A percentile compares a stretch with the other conserved stretches of the same genome.
These are phyloP conservation scores for Leptoclinus maculatus DNA, from an alignment of 2,797 vertebrate species.

Conservation along the genomic window DNA sequence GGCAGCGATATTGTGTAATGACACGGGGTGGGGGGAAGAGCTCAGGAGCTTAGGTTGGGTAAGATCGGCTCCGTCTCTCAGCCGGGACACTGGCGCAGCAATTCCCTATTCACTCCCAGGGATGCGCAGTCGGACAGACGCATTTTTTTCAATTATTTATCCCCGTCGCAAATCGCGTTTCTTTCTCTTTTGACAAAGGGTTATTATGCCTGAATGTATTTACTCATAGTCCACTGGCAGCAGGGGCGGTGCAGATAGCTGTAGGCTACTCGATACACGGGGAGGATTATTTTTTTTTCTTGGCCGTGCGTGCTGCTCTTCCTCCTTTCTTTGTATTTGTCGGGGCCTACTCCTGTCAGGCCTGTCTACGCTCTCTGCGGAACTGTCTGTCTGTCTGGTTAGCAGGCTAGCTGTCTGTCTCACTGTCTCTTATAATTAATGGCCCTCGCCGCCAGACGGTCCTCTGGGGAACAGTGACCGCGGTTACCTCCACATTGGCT, in stretches of 20 bases:
- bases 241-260: constrained; percentile 47
- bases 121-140: constrained; percentile 85
- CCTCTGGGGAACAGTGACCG: constrained; percentile 73
- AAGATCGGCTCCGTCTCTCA: constrained; percentile 76
- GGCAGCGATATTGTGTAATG: constrained; percentile 63
- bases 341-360: constrained; percentile 76
- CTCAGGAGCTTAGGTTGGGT: constrained; percentile 57
- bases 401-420: constrained; percentile 72
- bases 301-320: constrained; percentile 67
- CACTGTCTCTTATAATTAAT: constrained; percentile 79
- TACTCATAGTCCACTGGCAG: constrained; percentile 49
- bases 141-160: constrained; percentile 81
- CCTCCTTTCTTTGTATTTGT: constrained; percentile 80
- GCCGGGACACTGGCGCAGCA: constrained; percentile 83
- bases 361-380: constrained; percentile 82
- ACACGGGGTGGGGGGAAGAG: constrained; percentile 38
- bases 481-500: constrained; percentile 69
- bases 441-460: constrained; percentile 71
- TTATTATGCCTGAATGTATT: constrained; percentile 62
- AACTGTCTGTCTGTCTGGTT: constrained; percentile 72
- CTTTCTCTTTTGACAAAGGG: constrained; percentile 66
- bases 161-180: constrained; percentile 71
- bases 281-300: constrained; percentile 69
- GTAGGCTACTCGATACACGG: constrained; percentile 51
- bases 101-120: constrained; percentile 81